These are phyloP conservation scores for Tetramorium bicarinatum DNA, from an alignment of 2,888 invertebrate species.

Conservation along the genomic window DNA sequence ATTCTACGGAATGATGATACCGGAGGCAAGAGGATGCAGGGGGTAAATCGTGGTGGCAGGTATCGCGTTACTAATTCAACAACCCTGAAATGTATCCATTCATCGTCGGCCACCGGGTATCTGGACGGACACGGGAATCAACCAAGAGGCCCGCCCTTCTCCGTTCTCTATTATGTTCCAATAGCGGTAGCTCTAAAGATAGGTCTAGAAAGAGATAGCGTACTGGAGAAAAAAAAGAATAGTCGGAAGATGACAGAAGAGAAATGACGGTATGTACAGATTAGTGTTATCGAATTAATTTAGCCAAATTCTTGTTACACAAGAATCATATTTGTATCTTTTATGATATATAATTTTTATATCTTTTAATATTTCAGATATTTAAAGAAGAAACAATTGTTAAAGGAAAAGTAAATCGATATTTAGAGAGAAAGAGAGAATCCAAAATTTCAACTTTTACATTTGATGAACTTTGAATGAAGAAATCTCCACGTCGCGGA, in stretches of 20 bases:
- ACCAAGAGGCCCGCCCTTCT: constrained; percentile 56
- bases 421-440: background rate
- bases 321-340: background rate
- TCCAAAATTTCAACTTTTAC: background rate
- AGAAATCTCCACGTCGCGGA: background rate
- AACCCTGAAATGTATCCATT: constrained; percentile 79
- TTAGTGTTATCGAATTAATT: constrained; percentile 7
- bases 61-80: constrained; percentile 80
- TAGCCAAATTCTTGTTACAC: background rate
- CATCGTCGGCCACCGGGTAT: constrained; percentile 71
- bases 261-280: background rate
- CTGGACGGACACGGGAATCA: constrained; percentile 69
- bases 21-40: constrained; percentile 12
- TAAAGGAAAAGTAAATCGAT: background rate
- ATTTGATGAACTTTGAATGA: constrained; percentile 14
- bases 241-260: background rate
- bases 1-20: constrained; percentile 32
- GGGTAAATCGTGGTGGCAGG: constrained; percentile 52
- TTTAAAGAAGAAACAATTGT: background rate
- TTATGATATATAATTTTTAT: background rate
- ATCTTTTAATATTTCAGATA: background rate
- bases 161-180: constrained; percentile 59
- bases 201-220: background rate
- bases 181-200: constrained; percentile 40
- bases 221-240: background rate